Evolutionary conservation across 2,888 invertebrate genomes (phyloP).

Genomic region (Cheilosia urbana): DNA sequence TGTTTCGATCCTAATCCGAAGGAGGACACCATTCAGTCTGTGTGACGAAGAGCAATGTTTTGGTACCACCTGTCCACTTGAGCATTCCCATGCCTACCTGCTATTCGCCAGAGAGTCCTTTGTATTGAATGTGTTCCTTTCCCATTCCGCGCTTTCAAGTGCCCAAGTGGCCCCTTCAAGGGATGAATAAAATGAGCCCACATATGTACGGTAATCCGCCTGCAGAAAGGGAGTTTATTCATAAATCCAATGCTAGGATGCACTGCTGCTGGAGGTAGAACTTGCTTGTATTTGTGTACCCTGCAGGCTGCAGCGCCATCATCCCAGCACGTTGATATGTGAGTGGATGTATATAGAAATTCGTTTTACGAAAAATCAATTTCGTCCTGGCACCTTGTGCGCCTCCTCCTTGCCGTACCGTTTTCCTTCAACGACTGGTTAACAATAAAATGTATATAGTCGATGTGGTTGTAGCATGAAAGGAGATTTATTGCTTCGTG

Average conservation of each 20-base stretch:
- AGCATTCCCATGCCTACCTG: conserved; percentile 59
- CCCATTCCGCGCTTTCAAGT: conserved; percentile 58
- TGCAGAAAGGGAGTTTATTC: conserved; percentile 58
- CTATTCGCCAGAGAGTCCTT: conserved; percentile 55
- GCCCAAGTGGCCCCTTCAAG: conserved; percentile 56
- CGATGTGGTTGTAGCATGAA: conserved; percentile 28
- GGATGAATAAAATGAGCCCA: conserved; percentile 68
- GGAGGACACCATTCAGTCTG: conserved; percentile 57
- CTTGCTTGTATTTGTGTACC: conserved; percentile 20
- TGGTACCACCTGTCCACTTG: conserved; percentile 69
- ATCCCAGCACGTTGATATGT: conserved; percentile 9
- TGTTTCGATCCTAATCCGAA: conserved; percentile 65
- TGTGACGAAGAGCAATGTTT: conserved; percentile 55
- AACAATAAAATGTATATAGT: conserved; percentile 38
- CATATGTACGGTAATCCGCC: conserved; percentile 61
- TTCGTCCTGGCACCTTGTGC: conserved; percentile 58
- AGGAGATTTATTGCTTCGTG: conserved; percentile 65
- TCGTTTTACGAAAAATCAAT: conserved; percentile 72
- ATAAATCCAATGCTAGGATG: conserved; percentile 54
- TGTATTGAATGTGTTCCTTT: conserved; percentile 63
- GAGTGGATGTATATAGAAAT: conserved; percentile 30
- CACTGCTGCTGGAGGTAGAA: conserved; percentile 2
- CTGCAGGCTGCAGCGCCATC: conserved; percentile 33
- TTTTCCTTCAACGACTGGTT: conserved; percentile 32
- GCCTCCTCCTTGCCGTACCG: neutral